A percentile compares a stretch with the other conserved stretches of the same genome.
These are phyloP conservation scores for Noctua comes DNA, from an alignment of 2,888 invertebrate species.

Conservation along the genomic window DNA sequence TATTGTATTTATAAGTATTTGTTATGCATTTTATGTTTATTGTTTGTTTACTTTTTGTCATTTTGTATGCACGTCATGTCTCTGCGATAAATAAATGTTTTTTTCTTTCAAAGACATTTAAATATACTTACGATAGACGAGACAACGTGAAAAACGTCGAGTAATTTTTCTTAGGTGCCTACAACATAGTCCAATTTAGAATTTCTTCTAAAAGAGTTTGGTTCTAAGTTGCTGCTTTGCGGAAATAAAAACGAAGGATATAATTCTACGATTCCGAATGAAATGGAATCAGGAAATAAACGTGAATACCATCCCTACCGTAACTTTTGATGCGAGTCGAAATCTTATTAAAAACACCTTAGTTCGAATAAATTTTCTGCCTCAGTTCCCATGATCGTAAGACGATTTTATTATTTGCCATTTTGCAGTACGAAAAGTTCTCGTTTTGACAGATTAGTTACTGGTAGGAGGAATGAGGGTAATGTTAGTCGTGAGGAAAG, in stretches of 20 bases:
- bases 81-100: too few species aligned
- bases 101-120: neutral
- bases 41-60: too few species aligned
- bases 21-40: too few species aligned
- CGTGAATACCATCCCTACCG: neutral
- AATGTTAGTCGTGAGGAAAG: neutral
- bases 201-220: neutral
- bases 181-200: neutral
- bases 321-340: conserved; percentile 17
- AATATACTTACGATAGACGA: neutral
- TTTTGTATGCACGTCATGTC: too few species aligned
- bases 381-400: neutral
- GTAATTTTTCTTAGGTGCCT: neutral
- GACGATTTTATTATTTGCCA: neutral
- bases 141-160: neutral
- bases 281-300: conserved; percentile 11
- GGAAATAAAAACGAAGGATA: neutral
- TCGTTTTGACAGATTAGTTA: neutral
- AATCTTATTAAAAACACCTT: conserved; percentile 24
- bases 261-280: conserved; percentile 6
- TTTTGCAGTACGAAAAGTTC: neutral
- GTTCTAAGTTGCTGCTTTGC: neutral
- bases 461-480: neutral
- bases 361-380: conserved; percentile 9
- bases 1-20: too few species aligned